These are phyloP conservation scores for Meloe dianella DNA, from an alignment of 2,888 invertebrate genomes.

Conservation along the genomic window DNA sequence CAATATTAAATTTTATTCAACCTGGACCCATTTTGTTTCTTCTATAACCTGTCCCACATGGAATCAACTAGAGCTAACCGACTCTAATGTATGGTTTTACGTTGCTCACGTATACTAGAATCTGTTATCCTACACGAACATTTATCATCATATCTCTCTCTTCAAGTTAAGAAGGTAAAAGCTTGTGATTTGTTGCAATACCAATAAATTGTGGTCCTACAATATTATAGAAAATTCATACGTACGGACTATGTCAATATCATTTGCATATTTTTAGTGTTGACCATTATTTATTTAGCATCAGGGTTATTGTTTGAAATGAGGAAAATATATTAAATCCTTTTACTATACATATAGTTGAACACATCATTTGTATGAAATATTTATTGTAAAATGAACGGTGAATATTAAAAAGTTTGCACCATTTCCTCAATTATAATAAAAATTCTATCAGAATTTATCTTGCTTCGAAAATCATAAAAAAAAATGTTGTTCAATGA, in stretches of 20 bases:
- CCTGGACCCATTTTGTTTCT: background rate
- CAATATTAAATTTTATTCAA: background rate
- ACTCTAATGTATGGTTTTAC: too few relatives aligned
- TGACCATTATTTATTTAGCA: too few relatives aligned
- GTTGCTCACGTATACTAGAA: too few relatives aligned
- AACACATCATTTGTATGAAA: background rate
- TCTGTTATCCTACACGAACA: background rate
- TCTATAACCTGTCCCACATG: background rate
- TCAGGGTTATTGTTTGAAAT: too few relatives aligned
- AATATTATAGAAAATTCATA: background rate
- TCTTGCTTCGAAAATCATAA: background rate
- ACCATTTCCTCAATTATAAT: background rate
- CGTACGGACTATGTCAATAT: too few relatives aligned
- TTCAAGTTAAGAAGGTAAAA: background rate
- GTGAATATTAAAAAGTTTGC: background rate
- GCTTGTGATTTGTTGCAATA: background rate
- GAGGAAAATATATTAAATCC: too few relatives aligned
- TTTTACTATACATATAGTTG: too few relatives aligned
- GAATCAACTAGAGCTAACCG: background rate
- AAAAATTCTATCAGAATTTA: background rate
- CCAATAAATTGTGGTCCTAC: background rate
- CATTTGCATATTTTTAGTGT: too few relatives aligned
- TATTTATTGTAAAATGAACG: background rate
- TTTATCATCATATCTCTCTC: background rate
- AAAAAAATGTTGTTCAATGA: too few relatives aligned